These are phyloP conservation scores for Parapsyche elsis DNA, from an alignment of 1,140 invertebrate genomes.

Conservation along the genomic window DNA sequence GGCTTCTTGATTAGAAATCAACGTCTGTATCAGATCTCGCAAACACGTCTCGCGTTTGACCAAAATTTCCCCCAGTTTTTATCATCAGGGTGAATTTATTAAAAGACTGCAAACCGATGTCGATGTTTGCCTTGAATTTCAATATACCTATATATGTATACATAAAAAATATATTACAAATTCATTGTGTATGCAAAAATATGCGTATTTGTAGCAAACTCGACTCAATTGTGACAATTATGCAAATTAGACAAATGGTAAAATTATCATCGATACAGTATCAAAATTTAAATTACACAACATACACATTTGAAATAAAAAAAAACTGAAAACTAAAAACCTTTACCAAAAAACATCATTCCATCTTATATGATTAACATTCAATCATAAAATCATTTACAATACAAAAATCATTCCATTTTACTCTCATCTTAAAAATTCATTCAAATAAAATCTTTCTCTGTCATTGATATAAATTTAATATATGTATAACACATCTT, in stretches of 20 bases:
- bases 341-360: not conserved
- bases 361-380: not conserved
- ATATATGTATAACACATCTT: not conserved
- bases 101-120: constrained; percentile 8
- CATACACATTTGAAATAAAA: no score
- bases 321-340: no score
- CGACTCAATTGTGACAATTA: not conserved
- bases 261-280: not conserved
- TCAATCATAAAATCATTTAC: not conserved
- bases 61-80: no score
- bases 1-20: no score
- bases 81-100: no score
- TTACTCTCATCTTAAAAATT: not conserved
- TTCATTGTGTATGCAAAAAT: not conserved
- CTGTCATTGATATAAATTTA: no score
- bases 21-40: no score
- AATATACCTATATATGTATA: not conserved
- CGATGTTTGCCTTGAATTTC: not conserved
- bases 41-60: no score
- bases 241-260: not conserved
- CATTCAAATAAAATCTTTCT: not conserved
- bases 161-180: not conserved
- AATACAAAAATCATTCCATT: not conserved
- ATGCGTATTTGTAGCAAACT: not conserved
- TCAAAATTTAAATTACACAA: not conserved